Conservation (phyloP, 2,797 vertebrate genomes). For the Sebastolobus alascanus region DNA sequence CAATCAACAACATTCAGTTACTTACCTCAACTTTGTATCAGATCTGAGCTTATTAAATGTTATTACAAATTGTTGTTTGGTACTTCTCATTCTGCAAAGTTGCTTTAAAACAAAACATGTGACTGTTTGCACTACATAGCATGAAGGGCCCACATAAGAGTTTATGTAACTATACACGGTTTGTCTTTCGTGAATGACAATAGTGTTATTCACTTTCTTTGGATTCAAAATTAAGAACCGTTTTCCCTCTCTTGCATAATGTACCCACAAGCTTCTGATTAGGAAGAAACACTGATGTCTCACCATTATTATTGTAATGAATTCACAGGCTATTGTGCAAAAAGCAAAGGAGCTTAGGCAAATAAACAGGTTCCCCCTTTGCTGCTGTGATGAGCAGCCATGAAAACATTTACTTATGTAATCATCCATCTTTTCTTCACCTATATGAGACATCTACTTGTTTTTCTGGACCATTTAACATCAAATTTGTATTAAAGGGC, state of each 20-base stretch:
- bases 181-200: slow-evolving; percentile 22
- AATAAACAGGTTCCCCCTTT: slow-evolving; percentile 49
- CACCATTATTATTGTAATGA: slow-evolving; percentile 55
- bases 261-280: slow-evolving; percentile 29
- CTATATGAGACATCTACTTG: background rate
- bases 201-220: slow-evolving; percentile 12
- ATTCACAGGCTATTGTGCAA: slow-evolving; percentile 49
- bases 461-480: slow-evolving; percentile 7
- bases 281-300: slow-evolving; percentile 40
- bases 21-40: background rate
- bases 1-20: background rate
- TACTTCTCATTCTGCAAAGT: slow-evolving; percentile 9
- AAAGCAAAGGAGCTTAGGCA: slow-evolving; percentile 50
- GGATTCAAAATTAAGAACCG: slow-evolving; percentile 5
- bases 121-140: background rate
- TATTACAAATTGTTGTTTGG: slow-evolving; percentile 4
- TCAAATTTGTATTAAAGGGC: slow-evolving; percentile 17
- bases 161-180: background rate
- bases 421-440: slow-evolving; percentile 42
- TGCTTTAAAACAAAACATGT: background rate
- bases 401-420: slow-evolving; percentile 46
- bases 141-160: background rate
- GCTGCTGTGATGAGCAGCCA: slow-evolving; percentile 47
- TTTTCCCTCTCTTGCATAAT: slow-evolving; percentile 20
- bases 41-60: slow-evolving; percentile 1